A percentile compares a stretch with the other conserved stretches of the same genome.
Conservation (phyloP, 2,888 invertebrate genomes). For the Euzophera pinguis region DNA sequence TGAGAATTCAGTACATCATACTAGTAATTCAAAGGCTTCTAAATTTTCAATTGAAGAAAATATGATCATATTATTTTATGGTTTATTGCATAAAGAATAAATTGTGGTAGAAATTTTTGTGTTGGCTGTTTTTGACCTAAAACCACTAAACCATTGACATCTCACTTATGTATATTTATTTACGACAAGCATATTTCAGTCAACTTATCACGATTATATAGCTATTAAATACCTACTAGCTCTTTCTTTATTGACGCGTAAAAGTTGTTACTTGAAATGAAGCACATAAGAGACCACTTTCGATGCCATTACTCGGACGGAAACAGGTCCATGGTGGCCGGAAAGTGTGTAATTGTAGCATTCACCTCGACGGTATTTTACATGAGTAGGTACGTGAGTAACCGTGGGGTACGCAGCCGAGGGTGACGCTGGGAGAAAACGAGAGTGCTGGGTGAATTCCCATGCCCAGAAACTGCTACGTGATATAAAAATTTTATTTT, state of each 20-base stretch:
- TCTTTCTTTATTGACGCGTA: neutral
- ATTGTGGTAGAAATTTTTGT: too few relatives aligned
- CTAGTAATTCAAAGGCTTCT: too few relatives aligned
- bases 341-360: conserved; percentile 45
- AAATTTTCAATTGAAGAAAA: too few relatives aligned
- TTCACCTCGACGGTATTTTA: conserved; percentile 30
- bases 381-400: conserved; percentile 36
- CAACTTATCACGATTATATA: too few relatives aligned
- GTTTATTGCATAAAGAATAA: too few relatives aligned
- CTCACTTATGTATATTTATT: too few relatives aligned
- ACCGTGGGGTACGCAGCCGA: conserved; percentile 53
- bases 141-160: too few relatives aligned
- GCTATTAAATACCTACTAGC: too few relatives aligned
- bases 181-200: too few relatives aligned
- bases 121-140: too few relatives aligned
- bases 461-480: conserved; percentile 15
- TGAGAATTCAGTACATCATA: neutral
- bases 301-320: conserved; percentile 34
- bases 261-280: conserved; percentile 10
- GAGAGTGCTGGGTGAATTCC: conserved; percentile 48
- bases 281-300: conserved; percentile 38
- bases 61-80: too few relatives aligned
- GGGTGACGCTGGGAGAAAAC: conserved; percentile 63
- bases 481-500: neutral
- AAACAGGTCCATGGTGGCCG: conserved; percentile 30